Base-by-base conservation (phyloP, 2,888 invertebrate species). In the Charanyca ferruginea region DNA sequence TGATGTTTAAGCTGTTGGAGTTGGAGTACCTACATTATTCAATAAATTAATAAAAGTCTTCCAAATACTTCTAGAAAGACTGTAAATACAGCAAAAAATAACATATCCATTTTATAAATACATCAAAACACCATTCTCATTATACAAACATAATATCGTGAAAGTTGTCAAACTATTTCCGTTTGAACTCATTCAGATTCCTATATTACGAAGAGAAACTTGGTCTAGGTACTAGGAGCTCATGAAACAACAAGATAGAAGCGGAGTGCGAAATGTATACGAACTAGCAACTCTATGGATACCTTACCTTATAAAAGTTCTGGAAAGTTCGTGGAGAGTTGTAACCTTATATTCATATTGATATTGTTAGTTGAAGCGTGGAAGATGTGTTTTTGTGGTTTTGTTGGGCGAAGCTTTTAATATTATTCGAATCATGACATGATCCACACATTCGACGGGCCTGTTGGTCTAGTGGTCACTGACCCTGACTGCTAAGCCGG, bases 231-330 rank as follows among this genome's bases (percentile, higher is more conserved):
- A 58, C 78, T 11, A 73, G 38, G 49, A 41, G 8, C 58, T 61
- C 66, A 73, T 73, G 74, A 77, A 67, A 66, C 57, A 45, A 53
- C 53, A 49, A 78, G 78, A 66, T 45, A 41, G 42, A 69, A 28
- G 32, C 35, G 54, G 3, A 54, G 41, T 45, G 42, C 44, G 49
- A 61, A 62, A 61, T 73, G 58, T 73, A 61, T 53, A 57, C 18
- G 44, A 54, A 77, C 53, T 52, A 51, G 2, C 22, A 70, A 55
- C 47, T 64, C 57, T 32, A 57, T 44, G 18, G 69, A 51, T 66
- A 73, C 49, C 73, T 61, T 66, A 73, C 49, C 73, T 61, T 48
- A 47, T 35, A 38, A 66, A 74, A 73, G 23, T 73, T 66, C 11
- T 16, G 1, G 32, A 32, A 73, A 74, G 45, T 66, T 74, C 20